These are phyloP conservation scores for Nothobranchius kuhntae DNA, from an alignment of 2,113 vertebrate species.

Conservation along the genomic window DNA sequence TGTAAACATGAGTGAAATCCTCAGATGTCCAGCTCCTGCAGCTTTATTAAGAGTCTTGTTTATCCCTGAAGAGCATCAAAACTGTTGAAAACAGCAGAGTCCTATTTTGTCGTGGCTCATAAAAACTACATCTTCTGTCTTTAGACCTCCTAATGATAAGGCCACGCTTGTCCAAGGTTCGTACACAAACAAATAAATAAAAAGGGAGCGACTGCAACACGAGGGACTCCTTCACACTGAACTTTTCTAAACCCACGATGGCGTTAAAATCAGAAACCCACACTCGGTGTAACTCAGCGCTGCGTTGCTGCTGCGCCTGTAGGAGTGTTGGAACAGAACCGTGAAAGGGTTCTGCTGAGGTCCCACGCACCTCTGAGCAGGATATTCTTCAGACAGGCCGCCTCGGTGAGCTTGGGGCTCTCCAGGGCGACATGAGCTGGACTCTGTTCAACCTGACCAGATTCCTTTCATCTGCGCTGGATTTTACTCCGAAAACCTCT, in stretches of 20 bases:
- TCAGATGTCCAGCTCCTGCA: too few species aligned
- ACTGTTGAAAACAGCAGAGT: too few species aligned
- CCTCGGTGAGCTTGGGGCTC: neutral
- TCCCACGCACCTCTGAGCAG: slow-evolving; percentile 57
- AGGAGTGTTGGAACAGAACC: slow-evolving; percentile 62
- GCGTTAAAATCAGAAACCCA: neutral
- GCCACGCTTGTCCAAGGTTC: too few species aligned
- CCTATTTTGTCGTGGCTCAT: too few species aligned
- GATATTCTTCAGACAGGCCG: slow-evolving; percentile 45
- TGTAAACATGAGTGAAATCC: too few species aligned
- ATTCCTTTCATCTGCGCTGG: slow-evolving; percentile 41
- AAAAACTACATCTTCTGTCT: too few species aligned
- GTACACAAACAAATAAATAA: too few species aligned
- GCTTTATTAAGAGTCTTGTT: too few species aligned
- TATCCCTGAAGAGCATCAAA: too few species aligned
- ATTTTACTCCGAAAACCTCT: slow-evolving; percentile 30
- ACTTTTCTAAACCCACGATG: neutral
- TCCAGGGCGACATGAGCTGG: slow-evolving; percentile 16
- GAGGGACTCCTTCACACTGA: neutral
- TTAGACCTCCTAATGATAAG: too few species aligned
- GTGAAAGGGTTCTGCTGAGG: slow-evolving; percentile 22
- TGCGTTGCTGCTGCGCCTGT: slow-evolving; percentile 8
- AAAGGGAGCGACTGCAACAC: too few species aligned
- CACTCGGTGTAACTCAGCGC: slow-evolving; percentile 25
- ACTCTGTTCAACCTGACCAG: slow-evolving; percentile 41